Conservation (phyloP, 2,888 invertebrate genomes). For the Ennomos erosarius region DNA sequence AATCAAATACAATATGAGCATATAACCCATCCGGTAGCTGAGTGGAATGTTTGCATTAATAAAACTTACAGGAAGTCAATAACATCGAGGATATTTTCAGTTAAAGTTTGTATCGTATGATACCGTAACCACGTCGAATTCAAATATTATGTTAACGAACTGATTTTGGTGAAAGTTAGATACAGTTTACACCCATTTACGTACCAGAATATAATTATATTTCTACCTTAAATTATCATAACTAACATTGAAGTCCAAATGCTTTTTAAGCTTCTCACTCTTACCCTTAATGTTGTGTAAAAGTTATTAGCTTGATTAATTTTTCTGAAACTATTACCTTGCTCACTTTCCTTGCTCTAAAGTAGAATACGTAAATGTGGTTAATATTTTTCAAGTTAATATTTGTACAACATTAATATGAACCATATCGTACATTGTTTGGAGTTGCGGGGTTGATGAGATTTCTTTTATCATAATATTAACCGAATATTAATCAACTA, state of each 20-base stretch:
- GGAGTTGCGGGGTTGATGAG: conserved; percentile 29
- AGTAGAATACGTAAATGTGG: no score
- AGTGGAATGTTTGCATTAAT: no score
- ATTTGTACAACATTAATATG: conserved; percentile 37
- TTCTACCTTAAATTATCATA: conserved; percentile 8
- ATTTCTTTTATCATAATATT: conserved; percentile 1
- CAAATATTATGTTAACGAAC: no score
- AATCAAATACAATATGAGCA: no score
- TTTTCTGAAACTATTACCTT: neutral
- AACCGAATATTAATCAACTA: no score
- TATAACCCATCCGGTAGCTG: no score
- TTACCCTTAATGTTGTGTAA: conserved; percentile 33
- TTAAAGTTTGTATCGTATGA: no score
- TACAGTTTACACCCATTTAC: conserved; percentile 1
- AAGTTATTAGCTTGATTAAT: conserved; percentile 15
- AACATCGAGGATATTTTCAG: no score
- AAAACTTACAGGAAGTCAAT: no score
- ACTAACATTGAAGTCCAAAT: conserved; percentile 44
- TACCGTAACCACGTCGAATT: no score
- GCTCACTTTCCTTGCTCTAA: no score
- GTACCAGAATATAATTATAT: neutral
- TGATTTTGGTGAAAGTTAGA: neutral
- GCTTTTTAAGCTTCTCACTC: conserved; percentile 71
- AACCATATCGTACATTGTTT: conserved; percentile 30
- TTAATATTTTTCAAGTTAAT: neutral